Percentiles rank a stretch among this genome's conserved stretches.
phyloP scores from a whole-genome alignment of 1,140 invertebrate genomes.

The Tribolium madens region DNA sequence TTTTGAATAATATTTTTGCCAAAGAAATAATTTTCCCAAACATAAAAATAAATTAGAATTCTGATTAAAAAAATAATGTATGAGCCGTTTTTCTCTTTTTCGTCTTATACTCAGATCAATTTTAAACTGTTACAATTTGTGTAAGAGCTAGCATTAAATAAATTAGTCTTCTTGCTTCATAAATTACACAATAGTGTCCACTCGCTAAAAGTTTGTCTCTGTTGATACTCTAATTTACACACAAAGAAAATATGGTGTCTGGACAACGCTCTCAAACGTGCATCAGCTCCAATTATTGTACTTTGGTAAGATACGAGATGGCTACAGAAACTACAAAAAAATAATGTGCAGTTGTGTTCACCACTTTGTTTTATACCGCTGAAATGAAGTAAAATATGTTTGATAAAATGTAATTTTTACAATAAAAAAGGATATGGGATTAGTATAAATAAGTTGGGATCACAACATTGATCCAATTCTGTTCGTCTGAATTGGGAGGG shows the following conservation, averaged over 20 bases:
- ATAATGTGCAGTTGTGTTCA: neutral
- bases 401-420: neutral
- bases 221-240: neutral
- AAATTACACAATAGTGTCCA: neutral
- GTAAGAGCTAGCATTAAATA: neutral
- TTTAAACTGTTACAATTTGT: neutral
- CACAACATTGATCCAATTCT: constrained; percentile 32
- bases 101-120: neutral
- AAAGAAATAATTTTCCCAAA: neutral
- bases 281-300: neutral
- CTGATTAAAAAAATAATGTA: neutral
- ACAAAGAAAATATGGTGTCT: neutral
- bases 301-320: neutral
- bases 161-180: neutral
- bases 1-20: neutral
- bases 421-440: neutral
- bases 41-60: neutral
- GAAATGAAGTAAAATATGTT: neutral
- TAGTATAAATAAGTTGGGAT: constrained; percentile 21
- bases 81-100: neutral
- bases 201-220: neutral
- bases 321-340: neutral
- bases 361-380: neutral
- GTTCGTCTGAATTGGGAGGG: constrained; percentile 27
- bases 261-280: neutral